Conservation (phyloP, 2,797 vertebrate genomes). For the Toxotes lorentzi region DNA sequence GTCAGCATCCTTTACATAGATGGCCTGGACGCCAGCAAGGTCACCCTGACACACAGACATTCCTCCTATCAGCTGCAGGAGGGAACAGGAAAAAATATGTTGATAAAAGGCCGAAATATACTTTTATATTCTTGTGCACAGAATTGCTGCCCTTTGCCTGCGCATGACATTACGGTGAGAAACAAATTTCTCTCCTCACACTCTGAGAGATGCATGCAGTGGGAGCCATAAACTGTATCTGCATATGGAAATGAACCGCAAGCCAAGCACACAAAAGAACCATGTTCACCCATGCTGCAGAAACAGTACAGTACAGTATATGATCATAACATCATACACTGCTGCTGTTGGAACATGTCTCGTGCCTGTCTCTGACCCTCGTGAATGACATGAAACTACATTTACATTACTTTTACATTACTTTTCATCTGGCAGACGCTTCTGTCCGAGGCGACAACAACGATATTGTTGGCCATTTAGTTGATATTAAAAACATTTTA, state of each 20-base stretch:
- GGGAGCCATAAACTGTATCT: constrained; percentile 18
- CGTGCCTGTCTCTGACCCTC: neutral
- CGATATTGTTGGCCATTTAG: neutral
- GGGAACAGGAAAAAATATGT: neutral
- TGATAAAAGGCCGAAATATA: neutral
- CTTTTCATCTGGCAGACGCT: neutral
- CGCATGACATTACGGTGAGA: neutral
- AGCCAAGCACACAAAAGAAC: neutral
- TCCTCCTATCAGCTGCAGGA: neutral
- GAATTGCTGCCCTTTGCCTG: neutral
- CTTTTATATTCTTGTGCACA: neutral
- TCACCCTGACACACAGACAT: constrained; percentile 55
- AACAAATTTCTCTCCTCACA: constrained; percentile 8
- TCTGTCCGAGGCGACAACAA: too few relatives aligned
- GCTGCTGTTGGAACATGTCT: neutral
- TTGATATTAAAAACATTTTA: too few relatives aligned
- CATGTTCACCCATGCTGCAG: neutral
- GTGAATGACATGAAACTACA: neutral
- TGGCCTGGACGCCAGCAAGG: constrained; percentile 62
- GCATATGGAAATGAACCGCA: constrained; percentile 46
- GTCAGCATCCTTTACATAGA: constrained; percentile 74
- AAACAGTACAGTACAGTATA: neutral
- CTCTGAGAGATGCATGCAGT: neutral
- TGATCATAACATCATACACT: neutral
- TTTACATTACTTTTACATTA: neutral